Conservation (phyloP, 2,113 vertebrate genomes). For the Trematomus loennbergii region DNA sequence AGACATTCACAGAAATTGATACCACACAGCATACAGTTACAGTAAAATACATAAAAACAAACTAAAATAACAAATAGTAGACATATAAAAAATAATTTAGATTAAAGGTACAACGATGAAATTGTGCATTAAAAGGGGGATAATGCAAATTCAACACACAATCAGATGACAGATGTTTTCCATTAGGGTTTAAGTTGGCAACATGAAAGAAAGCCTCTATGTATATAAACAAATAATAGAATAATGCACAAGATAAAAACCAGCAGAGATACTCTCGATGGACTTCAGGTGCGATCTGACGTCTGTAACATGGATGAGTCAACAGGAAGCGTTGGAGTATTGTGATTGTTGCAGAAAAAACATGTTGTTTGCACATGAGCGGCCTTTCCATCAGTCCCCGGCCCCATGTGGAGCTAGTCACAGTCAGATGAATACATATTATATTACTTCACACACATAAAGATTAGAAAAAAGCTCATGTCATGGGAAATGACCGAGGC, state of each 20-base stretch:
- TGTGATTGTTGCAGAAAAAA: constrained; percentile 29
- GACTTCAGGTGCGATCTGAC: neutral
- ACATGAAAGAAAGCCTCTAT: neutral
- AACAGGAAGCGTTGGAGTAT: constrained; percentile 15
- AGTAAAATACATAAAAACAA: too few species aligned
- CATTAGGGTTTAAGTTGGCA: neutral
- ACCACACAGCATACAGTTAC: too few species aligned
- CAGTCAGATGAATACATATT: constrained; percentile 54
- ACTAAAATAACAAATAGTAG: too few species aligned
- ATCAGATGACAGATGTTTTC: too few species aligned
- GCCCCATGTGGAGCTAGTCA: constrained; percentile 37
- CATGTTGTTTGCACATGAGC: constrained; percentile 57
- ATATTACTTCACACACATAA: constrained; percentile 48
- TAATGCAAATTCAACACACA: too few species aligned
- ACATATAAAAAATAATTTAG: too few species aligned
- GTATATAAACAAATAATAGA: neutral
- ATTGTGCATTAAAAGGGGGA: too few species aligned
- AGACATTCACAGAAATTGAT: too few species aligned
- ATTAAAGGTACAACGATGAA: too few species aligned
- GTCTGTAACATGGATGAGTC: constrained; percentile 13
- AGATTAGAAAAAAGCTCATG: constrained; percentile 56
- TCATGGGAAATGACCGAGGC: constrained; percentile 52
- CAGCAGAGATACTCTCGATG: neutral
- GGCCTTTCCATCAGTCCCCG: constrained; percentile 16
- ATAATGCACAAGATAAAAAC: neutral